A percentile compares a stretch with the other conserved stretches of the same genome.
Conservation (phyloP, 2,888 invertebrate species). For the Microplitis manilae region DNA sequence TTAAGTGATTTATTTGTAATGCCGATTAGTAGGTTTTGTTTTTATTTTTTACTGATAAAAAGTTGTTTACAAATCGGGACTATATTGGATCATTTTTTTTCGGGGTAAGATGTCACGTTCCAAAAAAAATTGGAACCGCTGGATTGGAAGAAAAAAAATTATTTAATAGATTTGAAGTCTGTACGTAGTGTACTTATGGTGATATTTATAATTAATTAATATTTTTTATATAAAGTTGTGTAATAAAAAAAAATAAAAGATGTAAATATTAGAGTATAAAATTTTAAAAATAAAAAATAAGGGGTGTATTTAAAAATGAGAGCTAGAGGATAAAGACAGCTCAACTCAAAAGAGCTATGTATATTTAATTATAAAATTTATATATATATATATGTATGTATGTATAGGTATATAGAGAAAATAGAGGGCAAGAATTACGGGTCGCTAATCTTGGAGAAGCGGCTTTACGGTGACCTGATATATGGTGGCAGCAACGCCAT, state of each 20-base stretch:
- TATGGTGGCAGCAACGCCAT: constrained; percentile 50
- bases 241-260: too few species aligned
- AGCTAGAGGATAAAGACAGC: background rate
- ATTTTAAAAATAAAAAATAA: background rate
- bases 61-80: too few species aligned
- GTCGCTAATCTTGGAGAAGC: constrained; percentile 61
- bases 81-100: too few species aligned
- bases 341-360: background rate
- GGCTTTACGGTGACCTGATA: constrained; percentile 54
- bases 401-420: constrained; percentile 23
- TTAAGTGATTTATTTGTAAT: constrained; percentile 24
- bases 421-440: constrained; percentile 55
- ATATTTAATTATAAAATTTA: background rate
- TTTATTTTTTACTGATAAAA: background rate
- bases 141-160: too few species aligned
- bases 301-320: background rate
- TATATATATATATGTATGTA: constrained; percentile 10
- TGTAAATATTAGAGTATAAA: background rate
- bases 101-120: too few species aligned
- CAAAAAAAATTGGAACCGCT: too few species aligned
- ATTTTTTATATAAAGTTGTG: too few species aligned
- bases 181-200: too few species aligned
- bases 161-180: too few species aligned
- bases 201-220: too few species aligned
- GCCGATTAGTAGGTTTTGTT: background rate